These are phyloP conservation scores for Otolemur crassicaudatus DNA, from an alignment of 2,797 vertebrate species.

Conservation along the genomic window DNA sequence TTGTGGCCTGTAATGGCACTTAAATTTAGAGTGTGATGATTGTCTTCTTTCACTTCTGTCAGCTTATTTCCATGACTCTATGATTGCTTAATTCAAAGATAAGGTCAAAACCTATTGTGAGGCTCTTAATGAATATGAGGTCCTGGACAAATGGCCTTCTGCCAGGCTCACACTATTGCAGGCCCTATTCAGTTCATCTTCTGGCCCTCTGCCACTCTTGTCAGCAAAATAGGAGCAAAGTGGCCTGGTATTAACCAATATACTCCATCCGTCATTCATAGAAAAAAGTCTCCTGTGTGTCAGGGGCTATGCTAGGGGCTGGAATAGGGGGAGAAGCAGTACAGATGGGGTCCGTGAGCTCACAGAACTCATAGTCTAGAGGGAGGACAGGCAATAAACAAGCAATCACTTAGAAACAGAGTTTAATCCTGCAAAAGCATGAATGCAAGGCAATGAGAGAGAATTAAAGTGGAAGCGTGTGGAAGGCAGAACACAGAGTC, in stretches of 20 bases:
- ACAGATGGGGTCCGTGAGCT: background rate
- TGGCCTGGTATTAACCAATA: background rate
- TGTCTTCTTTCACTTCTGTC: background rate
- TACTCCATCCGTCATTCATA: conserved; percentile 11
- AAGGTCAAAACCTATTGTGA: background rate
- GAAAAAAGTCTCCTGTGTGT: background rate
- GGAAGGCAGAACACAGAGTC: background rate
- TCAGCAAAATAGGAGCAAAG: conserved; percentile 39
- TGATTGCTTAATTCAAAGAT: background rate
- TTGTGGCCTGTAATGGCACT: background rate
- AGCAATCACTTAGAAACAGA: background rate
- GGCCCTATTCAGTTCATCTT: background rate
- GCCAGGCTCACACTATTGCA: background rate
- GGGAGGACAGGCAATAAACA: background rate
- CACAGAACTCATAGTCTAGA: background rate
- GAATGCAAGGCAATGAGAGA: background rate
- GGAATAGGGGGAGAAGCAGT: background rate
- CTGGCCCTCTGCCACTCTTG: background rate
- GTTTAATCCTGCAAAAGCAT: background rate
- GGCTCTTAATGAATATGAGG: background rate
- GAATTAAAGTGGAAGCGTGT: background rate
- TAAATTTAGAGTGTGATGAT: background rate
- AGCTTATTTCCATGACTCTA: background rate
- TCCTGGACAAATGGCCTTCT: background rate
- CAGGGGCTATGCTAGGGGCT: background rate